phyloP scores from a whole-genome alignment of 2,888 invertebrate genomes.

The Antheraea assamensis region DNA sequence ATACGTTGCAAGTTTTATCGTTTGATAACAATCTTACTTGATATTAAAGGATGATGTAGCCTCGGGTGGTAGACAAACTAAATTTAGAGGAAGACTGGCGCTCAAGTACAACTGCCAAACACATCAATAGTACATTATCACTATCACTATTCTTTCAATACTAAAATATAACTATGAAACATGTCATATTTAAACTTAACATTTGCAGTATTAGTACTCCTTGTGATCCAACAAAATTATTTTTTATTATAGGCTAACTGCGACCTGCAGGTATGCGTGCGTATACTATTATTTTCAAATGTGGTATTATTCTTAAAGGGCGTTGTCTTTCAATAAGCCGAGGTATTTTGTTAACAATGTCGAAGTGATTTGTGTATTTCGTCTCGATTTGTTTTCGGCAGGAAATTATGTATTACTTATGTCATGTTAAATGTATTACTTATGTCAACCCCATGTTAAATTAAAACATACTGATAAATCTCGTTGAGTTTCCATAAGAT shows the following conservation, averaged over 20 bases:
- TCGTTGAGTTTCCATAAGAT: not conserved
- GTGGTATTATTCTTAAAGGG: not conserved
- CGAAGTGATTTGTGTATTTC: not conserved
- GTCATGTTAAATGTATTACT: not conserved
- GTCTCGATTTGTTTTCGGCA: not conserved
- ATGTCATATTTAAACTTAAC: not conserved
- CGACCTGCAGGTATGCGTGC: not conserved
- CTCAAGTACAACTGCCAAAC: too few relatives aligned
- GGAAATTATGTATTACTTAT: not conserved
- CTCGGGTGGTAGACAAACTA: too few relatives aligned
- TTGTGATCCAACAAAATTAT: not conserved
- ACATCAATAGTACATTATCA: too few relatives aligned
- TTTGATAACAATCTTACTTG: too few relatives aligned
- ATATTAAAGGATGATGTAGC: too few relatives aligned
- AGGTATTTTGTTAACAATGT: not conserved
- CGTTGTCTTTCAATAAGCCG: not conserved
- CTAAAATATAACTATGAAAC: not conserved
- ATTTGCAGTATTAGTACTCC: not conserved
- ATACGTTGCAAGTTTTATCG: too few relatives aligned
- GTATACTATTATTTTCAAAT: not conserved
- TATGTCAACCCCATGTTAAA: not conserved
- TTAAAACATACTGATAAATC: not conserved
- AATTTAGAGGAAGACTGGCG: too few relatives aligned
- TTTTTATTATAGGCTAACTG: not conserved
- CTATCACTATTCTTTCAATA: too few relatives aligned